phyloP scores from a whole-genome alignment of 2,797 vertebrate genomes.

The Esox masquinongy region DNA sequence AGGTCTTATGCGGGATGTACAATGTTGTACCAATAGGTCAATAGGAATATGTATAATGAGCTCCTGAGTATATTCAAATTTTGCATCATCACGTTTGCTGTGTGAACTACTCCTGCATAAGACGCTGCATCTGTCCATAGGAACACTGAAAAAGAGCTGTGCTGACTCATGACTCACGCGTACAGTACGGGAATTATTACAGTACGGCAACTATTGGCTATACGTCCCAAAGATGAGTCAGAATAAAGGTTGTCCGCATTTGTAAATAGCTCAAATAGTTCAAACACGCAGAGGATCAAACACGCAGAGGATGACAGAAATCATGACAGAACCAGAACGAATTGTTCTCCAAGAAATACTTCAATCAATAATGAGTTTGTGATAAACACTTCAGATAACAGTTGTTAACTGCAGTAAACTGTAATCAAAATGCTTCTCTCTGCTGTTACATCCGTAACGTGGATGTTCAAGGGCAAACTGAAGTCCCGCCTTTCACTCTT shows the following conservation, averaged over 20 bases:
- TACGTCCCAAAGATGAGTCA: conserved; percentile 1
- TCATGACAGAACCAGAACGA: neutral
- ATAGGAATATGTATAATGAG: conserved; percentile 1
- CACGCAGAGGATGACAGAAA: conserved; percentile 8
- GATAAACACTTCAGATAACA: neutral
- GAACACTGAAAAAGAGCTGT: neutral
- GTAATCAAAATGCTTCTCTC: conserved; percentile 37
- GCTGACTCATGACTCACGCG: too few relatives aligned
- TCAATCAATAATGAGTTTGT: neutral
- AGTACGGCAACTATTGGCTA: neutral
- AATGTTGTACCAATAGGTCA: neutral
- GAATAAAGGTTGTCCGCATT: neutral
- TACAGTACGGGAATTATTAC: too few relatives aligned
- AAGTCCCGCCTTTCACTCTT: conserved; percentile 34
- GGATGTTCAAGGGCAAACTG: conserved; percentile 51
- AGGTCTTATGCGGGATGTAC: conserved; percentile 16
- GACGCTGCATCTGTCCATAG: neutral
- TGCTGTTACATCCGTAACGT: conserved; percentile 43
- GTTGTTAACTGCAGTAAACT: neutral
- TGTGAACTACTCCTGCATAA: neutral
- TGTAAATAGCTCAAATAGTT: neutral
- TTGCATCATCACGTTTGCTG: neutral
- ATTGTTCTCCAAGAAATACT: neutral
- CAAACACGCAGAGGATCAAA: conserved; percentile 6
- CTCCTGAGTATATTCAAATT: neutral